These are phyloP conservation scores for Cyclophora punctaria DNA, from an alignment of 2,888 invertebrate genomes.

Conservation along the genomic window DNA sequence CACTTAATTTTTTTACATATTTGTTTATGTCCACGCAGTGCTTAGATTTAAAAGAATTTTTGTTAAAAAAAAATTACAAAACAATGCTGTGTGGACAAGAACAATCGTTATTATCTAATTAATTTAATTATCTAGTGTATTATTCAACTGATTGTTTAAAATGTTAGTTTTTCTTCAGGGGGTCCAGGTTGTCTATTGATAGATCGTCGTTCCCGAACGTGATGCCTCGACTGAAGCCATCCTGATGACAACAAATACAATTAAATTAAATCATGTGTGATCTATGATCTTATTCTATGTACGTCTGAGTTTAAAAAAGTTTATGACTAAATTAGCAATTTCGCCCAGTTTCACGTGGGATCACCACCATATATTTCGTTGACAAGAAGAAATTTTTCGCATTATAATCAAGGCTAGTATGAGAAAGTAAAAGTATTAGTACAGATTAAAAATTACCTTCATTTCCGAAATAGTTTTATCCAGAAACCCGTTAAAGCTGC, in stretches of 20 bases:
- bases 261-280: neutral
- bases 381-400: neutral
- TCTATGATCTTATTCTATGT: too few species aligned
- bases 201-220: slow-evolving; percentile 95
- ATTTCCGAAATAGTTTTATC: slow-evolving; percentile 90
- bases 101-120: slow-evolving; percentile 43
- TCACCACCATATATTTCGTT: too few species aligned
- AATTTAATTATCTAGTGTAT: slow-evolving; percentile 37
- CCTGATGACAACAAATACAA: slow-evolving; percentile 75
- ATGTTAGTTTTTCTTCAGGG: slow-evolving; percentile 83
- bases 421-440: slow-evolving; percentile 2
- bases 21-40: slow-evolving; percentile 49
- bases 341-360: too few species aligned
- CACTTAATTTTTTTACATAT: slow-evolving; percentile 33
- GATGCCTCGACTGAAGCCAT: slow-evolving; percentile 90
- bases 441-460: slow-evolving; percentile 77
- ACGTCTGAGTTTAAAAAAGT: too few species aligned
- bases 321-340: too few species aligned
- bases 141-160: slow-evolving; percentile 12
- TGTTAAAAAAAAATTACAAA: neutral
- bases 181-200: slow-evolving; percentile 94
- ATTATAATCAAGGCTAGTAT: neutral
- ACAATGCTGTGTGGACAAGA: slow-evolving; percentile 30
- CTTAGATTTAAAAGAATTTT: slow-evolving; percentile 31
- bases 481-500: slow-evolving; percentile 84